Evolutionary conservation across 2,797 vertebrate species (phyloP).

Genomic region (Anguilla anguilla): DNA sequence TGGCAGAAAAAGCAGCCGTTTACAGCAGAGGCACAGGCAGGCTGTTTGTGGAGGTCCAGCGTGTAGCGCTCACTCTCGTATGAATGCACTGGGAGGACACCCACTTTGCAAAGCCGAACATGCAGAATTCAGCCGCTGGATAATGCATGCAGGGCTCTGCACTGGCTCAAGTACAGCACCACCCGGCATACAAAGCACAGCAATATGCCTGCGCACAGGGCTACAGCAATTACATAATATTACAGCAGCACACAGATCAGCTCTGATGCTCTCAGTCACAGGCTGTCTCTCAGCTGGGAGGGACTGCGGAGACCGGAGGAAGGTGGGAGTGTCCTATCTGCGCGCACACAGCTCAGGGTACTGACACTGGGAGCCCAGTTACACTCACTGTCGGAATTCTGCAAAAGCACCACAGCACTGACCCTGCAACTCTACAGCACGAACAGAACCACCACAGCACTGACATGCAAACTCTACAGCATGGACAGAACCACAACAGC

Average conservation of each 20-base stretch:
- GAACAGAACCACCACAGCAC: background rate
- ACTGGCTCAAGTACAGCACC: background rate
- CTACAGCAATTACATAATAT: background rate
- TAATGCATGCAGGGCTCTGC: background rate
- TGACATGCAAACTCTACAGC: background rate
- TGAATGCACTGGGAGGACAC: background rate
- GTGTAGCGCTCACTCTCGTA: background rate
- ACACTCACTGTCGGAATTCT: background rate
- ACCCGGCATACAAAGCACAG: background rate
- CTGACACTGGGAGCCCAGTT: background rate
- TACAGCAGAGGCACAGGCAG: background rate
- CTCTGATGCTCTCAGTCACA: conserved; percentile 13
- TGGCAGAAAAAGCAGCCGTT: background rate
- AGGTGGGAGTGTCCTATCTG: conserved; percentile 16
- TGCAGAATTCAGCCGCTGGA: background rate
- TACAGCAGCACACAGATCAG: conserved; percentile 1
- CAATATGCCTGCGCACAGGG: background rate
- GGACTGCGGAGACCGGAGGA: conserved; percentile 26
- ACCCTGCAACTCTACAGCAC: no score
- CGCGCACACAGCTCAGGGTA: background rate
- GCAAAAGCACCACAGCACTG: conserved; percentile 1
- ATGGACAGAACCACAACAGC: background rate
- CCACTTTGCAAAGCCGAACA: background rate
- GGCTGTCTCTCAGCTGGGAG: conserved; percentile 15
- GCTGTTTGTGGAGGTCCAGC: background rate